Conservation (phyloP, 2,113 vertebrate genomes). For the Oreochromis spilurus region DNA sequence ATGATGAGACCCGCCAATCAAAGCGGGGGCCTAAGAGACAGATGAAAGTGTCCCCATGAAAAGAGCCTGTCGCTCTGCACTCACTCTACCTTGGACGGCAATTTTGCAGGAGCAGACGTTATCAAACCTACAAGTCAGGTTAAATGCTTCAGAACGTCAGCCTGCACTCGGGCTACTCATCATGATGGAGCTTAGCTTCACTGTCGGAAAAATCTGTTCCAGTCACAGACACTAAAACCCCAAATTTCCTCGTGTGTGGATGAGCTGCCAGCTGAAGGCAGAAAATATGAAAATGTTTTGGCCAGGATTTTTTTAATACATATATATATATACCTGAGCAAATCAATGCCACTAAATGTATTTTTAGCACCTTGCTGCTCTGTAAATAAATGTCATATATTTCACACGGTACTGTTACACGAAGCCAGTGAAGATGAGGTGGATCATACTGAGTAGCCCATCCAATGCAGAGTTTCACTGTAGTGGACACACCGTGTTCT, state of each 20-base stretch:
- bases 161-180: conserved; percentile 23
- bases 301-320: background rate
- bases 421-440: conserved; percentile 8
- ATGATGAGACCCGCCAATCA: conserved; percentile 46
- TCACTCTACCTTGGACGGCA: conserved; percentile 14
- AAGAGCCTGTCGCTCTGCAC: background rate
- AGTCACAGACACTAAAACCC: conserved; percentile 10
- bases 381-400: conserved; percentile 32
- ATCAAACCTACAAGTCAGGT: conserved; percentile 41
- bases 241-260: background rate
- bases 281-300: background rate
- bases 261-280: background rate
- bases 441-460: conserved; percentile 34
- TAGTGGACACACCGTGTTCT: conserved; percentile 34
- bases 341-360: background rate
- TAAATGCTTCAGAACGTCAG: background rate
- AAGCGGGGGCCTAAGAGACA: conserved; percentile 24
- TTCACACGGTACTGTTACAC: background rate
- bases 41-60: conserved; percentile 5
- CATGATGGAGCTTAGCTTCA: conserved; percentile 45
- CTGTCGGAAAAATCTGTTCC: conserved; percentile 25
- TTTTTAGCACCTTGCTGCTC: conserved; percentile 39
- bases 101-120: conserved; percentile 20
- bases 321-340: background rate
- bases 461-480: background rate